These are phyloP conservation scores for Proteles cristata DNA, from an alignment of 2,113 vertebrate species.

Conservation along the genomic window DNA sequence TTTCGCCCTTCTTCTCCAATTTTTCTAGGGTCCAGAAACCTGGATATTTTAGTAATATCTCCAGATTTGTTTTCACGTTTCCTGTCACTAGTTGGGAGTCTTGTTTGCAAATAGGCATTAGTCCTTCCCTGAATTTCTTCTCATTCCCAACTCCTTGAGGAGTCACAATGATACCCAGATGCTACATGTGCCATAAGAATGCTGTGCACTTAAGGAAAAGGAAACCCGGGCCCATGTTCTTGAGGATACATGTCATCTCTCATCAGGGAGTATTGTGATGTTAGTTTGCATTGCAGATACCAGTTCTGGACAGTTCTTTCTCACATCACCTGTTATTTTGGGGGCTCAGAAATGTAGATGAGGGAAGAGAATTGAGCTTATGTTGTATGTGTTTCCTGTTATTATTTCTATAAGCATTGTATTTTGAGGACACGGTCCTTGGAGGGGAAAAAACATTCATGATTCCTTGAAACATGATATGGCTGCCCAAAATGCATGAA, in stretches of 20 bases:
- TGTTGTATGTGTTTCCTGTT: background rate
- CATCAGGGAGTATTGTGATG: background rate
- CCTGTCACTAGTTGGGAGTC: background rate
- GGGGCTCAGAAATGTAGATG: background rate
- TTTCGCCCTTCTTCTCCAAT: background rate
- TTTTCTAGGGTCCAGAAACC: background rate
- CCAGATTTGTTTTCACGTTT: background rate
- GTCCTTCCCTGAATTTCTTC: background rate
- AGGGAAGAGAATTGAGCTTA: background rate
- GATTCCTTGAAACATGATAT: background rate
- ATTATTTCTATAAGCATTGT: background rate
- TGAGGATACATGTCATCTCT: background rate
- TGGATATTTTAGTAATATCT: background rate
- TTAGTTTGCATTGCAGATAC: background rate
- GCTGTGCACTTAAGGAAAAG: background rate
- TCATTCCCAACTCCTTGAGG: background rate
- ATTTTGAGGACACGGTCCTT: conserved; percentile 8
- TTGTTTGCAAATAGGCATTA: background rate
- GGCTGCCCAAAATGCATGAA: background rate
- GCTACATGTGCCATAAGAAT: background rate
- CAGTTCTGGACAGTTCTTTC: background rate
- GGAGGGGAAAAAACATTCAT: conserved; percentile 39
- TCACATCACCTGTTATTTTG: background rate
- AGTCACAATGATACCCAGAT: background rate
- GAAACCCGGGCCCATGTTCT: background rate